Conservation (phyloP, 2,113 vertebrate genomes). For the Pseudorasbora parva region DNA sequence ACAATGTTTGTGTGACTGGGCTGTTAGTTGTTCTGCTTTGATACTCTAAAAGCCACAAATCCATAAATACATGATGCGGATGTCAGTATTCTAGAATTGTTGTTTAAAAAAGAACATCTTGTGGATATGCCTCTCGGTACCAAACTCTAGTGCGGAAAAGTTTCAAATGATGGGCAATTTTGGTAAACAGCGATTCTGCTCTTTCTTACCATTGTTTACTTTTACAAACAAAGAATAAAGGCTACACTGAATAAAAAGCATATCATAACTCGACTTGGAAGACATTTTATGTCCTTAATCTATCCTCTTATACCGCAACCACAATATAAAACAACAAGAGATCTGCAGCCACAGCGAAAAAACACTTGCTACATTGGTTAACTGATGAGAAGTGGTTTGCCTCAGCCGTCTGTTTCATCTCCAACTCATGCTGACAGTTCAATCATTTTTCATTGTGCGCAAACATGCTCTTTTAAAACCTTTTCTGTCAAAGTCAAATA, state of each 20-base stretch:
- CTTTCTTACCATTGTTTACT: slow-evolving; percentile 68
- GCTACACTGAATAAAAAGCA: slow-evolving; percentile 58
- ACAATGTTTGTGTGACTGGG: slow-evolving; percentile 41
- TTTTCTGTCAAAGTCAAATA: slow-evolving; percentile 8
- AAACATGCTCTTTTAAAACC: slow-evolving; percentile 31
- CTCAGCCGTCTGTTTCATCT: slow-evolving; percentile 37
- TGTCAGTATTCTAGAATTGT: slow-evolving; percentile 30
- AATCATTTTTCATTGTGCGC: slow-evolving; percentile 25
- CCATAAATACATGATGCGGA: slow-evolving; percentile 36
- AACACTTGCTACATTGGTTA: slow-evolving; percentile 46
- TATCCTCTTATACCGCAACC: slow-evolving; percentile 68
- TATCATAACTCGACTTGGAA: slow-evolving; percentile 66
- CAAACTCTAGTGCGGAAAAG: not conserved
- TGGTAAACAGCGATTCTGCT: slow-evolving; percentile 3
- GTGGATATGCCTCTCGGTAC: slow-evolving; percentile 5
- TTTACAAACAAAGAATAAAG: slow-evolving; percentile 71
- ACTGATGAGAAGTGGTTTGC: slow-evolving; percentile 65
- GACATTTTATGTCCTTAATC: slow-evolving; percentile 62
- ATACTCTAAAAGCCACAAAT: slow-evolving; percentile 39
- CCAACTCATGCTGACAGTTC: slow-evolving; percentile 13
- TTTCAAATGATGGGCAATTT: slow-evolving; percentile 2
- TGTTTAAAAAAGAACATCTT: slow-evolving; percentile 40
- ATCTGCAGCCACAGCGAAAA: slow-evolving; percentile 48
- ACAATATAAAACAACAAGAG: slow-evolving; percentile 62
- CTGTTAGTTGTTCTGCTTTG: slow-evolving; percentile 32